These are phyloP conservation scores for Todiramphus chloris DNA, from an alignment of 2,113 vertebrate species.

Conservation along the genomic window DNA sequence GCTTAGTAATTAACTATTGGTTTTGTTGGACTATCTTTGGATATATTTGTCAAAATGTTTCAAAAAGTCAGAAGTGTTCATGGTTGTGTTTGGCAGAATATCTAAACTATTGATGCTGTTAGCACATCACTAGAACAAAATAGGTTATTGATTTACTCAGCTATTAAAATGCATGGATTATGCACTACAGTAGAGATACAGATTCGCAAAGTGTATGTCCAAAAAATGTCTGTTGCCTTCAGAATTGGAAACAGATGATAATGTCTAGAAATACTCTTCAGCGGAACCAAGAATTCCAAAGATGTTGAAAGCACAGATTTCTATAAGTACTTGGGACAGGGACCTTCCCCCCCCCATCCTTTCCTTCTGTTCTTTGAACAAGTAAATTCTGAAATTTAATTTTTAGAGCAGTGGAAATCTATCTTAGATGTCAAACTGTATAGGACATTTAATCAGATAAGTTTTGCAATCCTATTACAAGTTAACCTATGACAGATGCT, in stretches of 20 bases:
- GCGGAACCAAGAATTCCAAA: background rate
- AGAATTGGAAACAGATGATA: background rate
- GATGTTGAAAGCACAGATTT: background rate
- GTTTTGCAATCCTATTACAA: background rate
- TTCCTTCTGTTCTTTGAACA: background rate
- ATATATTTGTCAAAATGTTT: background rate
- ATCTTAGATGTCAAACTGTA: background rate
- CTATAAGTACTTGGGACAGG: background rate
- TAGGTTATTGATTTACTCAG: background rate
- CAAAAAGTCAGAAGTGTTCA: background rate
- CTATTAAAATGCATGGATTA: background rate
- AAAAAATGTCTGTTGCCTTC: background rate
- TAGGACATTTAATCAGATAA: background rate
- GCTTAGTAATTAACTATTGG: background rate
- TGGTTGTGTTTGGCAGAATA: background rate
- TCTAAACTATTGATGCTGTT: background rate
- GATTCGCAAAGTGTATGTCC: background rate
- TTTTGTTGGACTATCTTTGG: background rate
- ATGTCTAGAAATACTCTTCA: background rate
- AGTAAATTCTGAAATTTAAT: conserved; percentile 4
- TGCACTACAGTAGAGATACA: background rate
- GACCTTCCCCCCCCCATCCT: background rate
- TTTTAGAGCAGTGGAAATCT: conserved; percentile 26
- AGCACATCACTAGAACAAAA: background rate
- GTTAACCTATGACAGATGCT: background rate